These are phyloP conservation scores for Cherax destructor DNA, from an alignment of 1,140 invertebrate genomes.

Conservation along the genomic window DNA sequence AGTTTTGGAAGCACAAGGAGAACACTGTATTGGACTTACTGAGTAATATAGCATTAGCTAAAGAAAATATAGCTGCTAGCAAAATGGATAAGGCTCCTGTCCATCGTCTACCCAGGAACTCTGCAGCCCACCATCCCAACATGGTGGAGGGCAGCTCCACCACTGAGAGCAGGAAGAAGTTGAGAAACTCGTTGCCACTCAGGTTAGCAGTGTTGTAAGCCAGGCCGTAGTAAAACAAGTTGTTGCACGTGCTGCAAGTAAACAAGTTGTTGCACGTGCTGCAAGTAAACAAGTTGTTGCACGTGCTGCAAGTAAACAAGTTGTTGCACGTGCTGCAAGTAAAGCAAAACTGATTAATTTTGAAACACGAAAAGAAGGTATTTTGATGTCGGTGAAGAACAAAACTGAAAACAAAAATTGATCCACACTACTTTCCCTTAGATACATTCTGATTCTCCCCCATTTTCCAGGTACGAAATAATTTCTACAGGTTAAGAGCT, in stretches of 20 bases:
- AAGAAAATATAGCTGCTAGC: slow-evolving; percentile 60
- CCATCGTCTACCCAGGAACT: slow-evolving; percentile 78
- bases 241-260: slow-evolving; percentile 64
- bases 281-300: too few species aligned
- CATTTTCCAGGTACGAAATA: too few species aligned
- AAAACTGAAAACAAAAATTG: too few species aligned
- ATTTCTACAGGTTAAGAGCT: too few species aligned
- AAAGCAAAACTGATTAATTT: too few species aligned
- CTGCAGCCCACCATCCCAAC: slow-evolving; percentile 74
- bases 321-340: slow-evolving; percentile 59
- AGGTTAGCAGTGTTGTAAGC: slow-evolving; percentile 81
- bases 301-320: too few species aligned
- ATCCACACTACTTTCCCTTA: too few species aligned
- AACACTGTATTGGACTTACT: slow-evolving; percentile 30
- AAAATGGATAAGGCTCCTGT: slow-evolving; percentile 74
- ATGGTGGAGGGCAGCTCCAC: slow-evolving; percentile 80
- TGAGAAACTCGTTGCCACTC: slow-evolving; percentile 82
- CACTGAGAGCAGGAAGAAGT: slow-evolving; percentile 81
- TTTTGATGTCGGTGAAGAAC: too few species aligned
- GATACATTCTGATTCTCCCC: too few species aligned
- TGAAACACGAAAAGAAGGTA: neutral
- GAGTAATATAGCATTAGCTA: slow-evolving; percentile 74
- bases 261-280: too few species aligned
- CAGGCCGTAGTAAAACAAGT: slow-evolving; percentile 78
- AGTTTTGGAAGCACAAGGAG: too few species aligned